Evolutionary conservation across 2,797 vertebrate species (phyloP).

Genomic region (Cynopterus sphinx): DNA sequence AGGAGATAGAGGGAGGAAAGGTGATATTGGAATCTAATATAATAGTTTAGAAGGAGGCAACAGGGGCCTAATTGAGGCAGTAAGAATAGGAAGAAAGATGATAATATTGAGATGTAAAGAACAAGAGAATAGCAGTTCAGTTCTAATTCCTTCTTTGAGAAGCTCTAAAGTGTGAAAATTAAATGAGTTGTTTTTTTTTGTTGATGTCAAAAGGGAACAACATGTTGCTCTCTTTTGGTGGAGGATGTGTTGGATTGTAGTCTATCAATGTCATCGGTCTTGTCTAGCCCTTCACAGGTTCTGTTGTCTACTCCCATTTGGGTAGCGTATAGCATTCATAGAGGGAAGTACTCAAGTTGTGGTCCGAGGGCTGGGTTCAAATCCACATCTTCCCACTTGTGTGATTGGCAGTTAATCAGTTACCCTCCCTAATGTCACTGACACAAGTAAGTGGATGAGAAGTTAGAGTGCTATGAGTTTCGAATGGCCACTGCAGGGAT

Average conservation of each 20-base stretch:
- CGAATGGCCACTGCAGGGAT: fast-evolving
- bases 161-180: not conserved
- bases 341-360: not conserved
- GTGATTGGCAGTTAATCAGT: not conserved
- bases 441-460: too few relatives aligned
- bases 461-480: fast-evolving
- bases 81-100: not conserved
- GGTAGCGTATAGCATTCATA: not conserved
- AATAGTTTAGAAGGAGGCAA: not conserved
- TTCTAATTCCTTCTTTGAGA: not conserved
- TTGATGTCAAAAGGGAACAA: not conserved
- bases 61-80: too few relatives aligned
- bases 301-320: not conserved
- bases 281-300: not conserved
- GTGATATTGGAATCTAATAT: not conserved
- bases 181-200: not conserved
- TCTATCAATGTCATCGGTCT: fast-evolving
- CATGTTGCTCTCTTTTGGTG: not conserved
- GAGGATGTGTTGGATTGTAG: not conserved
- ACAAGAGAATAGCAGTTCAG: not conserved
- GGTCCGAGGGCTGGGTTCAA: not conserved
- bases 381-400: not conserved
- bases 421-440: too few relatives aligned
- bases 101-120: not conserved
- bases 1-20: not conserved